A percentile compares a stretch with the other conserved stretches of the same genome.
These are phyloP conservation scores for Ciona savignyi DNA, from an alignment of 23 tunicate species.

Conservation along the genomic window DNA sequence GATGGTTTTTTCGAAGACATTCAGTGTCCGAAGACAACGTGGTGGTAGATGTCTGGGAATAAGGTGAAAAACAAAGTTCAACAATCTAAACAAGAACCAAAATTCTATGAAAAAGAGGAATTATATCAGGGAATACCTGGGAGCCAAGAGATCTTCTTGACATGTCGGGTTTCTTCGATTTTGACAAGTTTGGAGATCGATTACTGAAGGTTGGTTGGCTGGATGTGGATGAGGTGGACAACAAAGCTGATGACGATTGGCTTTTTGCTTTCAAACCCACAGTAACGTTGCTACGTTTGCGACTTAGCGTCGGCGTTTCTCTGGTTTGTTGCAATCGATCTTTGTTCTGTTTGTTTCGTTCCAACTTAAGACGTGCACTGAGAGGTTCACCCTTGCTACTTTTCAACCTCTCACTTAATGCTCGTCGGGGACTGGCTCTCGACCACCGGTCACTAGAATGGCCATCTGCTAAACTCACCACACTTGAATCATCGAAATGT, in stretches of 20 bases:
- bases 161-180: not conserved
- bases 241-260: not conserved
- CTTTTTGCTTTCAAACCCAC: not conserved
- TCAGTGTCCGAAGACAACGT: conserved; percentile 28
- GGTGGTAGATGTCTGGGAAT: conserved; percentile 5
- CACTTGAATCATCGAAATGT: conserved; percentile 36
- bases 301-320: not conserved
- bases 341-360: not conserved
- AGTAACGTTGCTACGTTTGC: not conserved
- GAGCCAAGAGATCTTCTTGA: conserved; percentile 4
- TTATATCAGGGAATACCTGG: no score
- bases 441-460: conserved; percentile 25
- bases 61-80: not conserved
- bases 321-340: not conserved
- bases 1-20: conserved; percentile 3
- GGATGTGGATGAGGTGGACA: not conserved
- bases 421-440: conserved; percentile 43
- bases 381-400: not conserved
- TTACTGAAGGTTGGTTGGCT: not conserved
- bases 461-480: conserved; percentile 51
- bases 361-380: not conserved
- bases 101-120: no score
- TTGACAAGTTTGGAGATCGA: not conserved
- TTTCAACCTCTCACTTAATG: conserved; percentile 8
- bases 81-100: no score